Conservation (phyloP, 1,140 invertebrate genomes). For the Cydia fagiglandana region DNA sequence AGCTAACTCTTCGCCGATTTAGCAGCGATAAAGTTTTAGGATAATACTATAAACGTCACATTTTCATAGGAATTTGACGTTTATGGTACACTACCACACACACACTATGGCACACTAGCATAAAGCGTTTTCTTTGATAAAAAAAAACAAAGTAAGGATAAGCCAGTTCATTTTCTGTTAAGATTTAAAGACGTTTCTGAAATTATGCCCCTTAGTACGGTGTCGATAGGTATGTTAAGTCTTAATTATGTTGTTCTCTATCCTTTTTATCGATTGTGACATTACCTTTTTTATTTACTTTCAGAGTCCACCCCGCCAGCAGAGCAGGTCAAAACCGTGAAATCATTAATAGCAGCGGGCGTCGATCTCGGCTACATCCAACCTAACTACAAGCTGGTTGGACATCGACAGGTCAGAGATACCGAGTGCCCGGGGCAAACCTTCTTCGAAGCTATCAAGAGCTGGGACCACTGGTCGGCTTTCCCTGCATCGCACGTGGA, state of each 20-base stretch:
- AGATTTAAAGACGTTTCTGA: too few relatives aligned
- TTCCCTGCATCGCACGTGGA: slow-evolving; percentile 60
- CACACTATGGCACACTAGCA: too few relatives aligned
- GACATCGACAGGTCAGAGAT: slow-evolving; percentile 83
- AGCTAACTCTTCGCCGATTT: too few relatives aligned
- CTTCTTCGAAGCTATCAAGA: slow-evolving; percentile 82
- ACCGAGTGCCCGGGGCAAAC: slow-evolving; percentile 86
- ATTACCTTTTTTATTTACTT: slow-evolving; percentile 33
- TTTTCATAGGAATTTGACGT: too few relatives aligned
- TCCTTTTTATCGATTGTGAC: background rate
- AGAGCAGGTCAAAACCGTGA: slow-evolving; percentile 81
- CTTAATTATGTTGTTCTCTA: background rate
- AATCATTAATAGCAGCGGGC: slow-evolving; percentile 82
- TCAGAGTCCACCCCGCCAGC: slow-evolving; percentile 80
- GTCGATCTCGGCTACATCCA: slow-evolving; percentile 81
- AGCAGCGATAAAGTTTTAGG: too few relatives aligned
- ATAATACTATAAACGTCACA: too few relatives aligned
- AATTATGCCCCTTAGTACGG: too few relatives aligned
- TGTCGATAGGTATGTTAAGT: background rate
- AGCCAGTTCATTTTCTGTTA: too few relatives aligned
- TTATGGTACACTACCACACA: too few relatives aligned
- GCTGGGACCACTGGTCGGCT: slow-evolving; percentile 82
- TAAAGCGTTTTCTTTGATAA: too few relatives aligned
- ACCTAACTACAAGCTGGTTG: slow-evolving; percentile 83
- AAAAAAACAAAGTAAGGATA: too few relatives aligned